Evolutionary conservation across 2,797 vertebrate species (phyloP), one percentile per base, ranked within the genome.

Genomic region (Cuculus canorus): DNA sequence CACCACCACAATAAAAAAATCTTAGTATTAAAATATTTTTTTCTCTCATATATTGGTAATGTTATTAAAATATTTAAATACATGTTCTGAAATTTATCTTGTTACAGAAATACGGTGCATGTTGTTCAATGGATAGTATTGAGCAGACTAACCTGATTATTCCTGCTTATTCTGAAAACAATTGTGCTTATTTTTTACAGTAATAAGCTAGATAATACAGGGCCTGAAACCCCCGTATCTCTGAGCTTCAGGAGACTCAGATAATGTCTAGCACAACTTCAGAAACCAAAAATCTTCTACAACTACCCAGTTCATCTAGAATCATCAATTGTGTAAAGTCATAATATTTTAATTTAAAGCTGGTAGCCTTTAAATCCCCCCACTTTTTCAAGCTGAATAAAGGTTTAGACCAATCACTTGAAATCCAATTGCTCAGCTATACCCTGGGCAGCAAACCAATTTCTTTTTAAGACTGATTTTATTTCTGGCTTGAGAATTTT

Each of bases 381-480:
- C 64, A 64, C 4, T 88, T 91, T 86, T 96, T 96, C 68, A 95
- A 73, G 64, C 22, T 86, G 45, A 76, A 60, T 92, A 86, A 84
- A 88, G 22, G 6, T 35, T 92, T 54, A 94, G 52, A 84, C 39
- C 21, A 79, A 88, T 84, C 54, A 91, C 78, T 93, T 90, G 63
- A 94, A 92, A 96, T 92, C 33, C 17, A 21, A 94, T 90, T 97
- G 73, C 63, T 93, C 53, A 90, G 43, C 64, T 93, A 52, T 66
- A 85, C 82, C 33, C 28, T 45, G 35, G 66, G 48, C 70, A 94
- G 52, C 8, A 94, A 94, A 93, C 21, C 12, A 65, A 71, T 90
- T 94, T 85, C n/a, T 94, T 30, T 90, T 93, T 90, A 79, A 82
- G 63, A 79, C 43, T 95, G 80, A 92, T 92, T 93, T 86, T 92